Percentiles rank a stretch among this genome's conserved stretches.
Evolutionary conservation across 2,113 vertebrate species (phyloP).

Genomic region (Syngnathoides biaculeatus): DNA sequence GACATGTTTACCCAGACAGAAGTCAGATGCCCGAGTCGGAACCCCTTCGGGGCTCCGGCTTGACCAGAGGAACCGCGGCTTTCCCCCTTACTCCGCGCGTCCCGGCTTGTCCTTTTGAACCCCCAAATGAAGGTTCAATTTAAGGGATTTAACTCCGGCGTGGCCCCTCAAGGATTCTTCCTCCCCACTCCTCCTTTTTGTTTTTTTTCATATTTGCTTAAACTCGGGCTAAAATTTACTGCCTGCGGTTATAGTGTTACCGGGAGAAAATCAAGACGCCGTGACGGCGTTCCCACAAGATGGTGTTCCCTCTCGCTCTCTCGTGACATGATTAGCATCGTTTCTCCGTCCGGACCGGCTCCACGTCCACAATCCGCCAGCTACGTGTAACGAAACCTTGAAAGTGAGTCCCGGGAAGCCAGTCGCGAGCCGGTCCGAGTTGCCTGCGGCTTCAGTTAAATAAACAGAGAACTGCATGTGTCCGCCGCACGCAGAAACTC

Average conservation of each 20-base stretch:
- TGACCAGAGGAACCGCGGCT: conserved; percentile 28
- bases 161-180: conserved; percentile 46
- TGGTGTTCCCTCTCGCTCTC: background rate
- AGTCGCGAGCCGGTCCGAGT: conserved; percentile 39
- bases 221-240: conserved; percentile 49
- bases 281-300: background rate
- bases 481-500: background rate
- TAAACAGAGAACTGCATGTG: conserved; percentile 49
- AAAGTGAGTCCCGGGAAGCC: conserved; percentile 61
- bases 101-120: conserved; percentile 36
- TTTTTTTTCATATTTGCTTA: conserved; percentile 29
- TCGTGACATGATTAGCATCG: background rate
- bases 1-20: conserved; percentile 59
- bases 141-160: conserved; percentile 45
- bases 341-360: conserved; percentile 12
- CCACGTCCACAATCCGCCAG: conserved; percentile 72
- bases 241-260: conserved; percentile 41
- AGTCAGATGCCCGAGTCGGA: conserved; percentile 45
- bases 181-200: conserved; percentile 28
- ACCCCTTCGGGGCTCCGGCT: conserved; percentile 37
- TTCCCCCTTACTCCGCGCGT: conserved; percentile 5
- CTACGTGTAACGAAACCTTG: conserved; percentile 75
- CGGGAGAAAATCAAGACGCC: conserved; percentile 18
- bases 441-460: conserved; percentile 43
- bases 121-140: conserved; percentile 39